These are phyloP conservation scores for Emydura subglobosa DNA, from an alignment of 2,113 vertebrate species.

Conservation along the genomic window DNA sequence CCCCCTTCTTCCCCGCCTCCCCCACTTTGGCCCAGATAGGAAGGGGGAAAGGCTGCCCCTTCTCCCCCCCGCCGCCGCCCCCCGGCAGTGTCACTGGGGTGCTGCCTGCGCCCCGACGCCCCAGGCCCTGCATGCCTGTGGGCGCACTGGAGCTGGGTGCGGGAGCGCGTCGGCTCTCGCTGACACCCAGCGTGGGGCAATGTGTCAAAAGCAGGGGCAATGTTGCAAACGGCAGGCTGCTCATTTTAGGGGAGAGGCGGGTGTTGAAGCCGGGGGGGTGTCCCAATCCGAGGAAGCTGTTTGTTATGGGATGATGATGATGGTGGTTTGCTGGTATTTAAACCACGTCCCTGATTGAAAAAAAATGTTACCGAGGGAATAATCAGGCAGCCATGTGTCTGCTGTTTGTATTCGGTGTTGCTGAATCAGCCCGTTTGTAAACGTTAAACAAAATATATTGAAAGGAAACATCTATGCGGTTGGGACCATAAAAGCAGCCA, in stretches of 20 bases:
- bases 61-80: background rate
- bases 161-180: background rate
- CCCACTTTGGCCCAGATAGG: background rate
- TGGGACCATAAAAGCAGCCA: constrained; percentile 49
- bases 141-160: background rate
- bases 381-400: background rate
- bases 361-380: background rate
- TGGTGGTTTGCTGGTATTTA: background rate
- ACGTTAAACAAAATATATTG: background rate
- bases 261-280: background rate
- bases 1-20: background rate
- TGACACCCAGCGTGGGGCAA: background rate
- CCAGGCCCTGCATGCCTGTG: background rate
- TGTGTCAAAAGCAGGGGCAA: background rate
- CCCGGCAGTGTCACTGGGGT: background rate
- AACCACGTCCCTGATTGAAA: background rate
- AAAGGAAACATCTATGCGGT: constrained; percentile 46
- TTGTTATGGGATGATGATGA: background rate
- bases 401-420: background rate
- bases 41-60: background rate
- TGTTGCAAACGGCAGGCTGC: background rate
- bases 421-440: constrained; percentile 17
- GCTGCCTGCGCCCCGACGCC: background rate
- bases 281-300: background rate
- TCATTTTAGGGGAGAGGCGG: background rate